Base-by-base conservation (phyloP, 2,888 invertebrate genomes). In the Clunio marinus region DNA sequence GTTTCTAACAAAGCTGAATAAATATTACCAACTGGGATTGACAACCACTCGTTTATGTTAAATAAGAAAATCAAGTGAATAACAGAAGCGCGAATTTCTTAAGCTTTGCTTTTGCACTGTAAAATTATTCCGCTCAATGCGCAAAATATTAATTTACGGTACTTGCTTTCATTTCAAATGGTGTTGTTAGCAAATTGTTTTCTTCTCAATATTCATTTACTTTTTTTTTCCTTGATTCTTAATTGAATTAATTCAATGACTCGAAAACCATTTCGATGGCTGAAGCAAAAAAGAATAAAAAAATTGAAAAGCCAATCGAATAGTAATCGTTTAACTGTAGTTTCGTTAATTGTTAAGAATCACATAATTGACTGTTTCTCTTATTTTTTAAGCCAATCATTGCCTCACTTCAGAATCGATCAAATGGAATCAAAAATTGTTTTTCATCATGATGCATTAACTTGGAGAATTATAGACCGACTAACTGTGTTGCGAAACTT, bases 121-220 rank as follows among this genome's bases (percentile, higher is more conserved):
- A 51, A 51, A 51, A 8, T 22, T n/a, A 22, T 22, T 51, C 22
- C 5, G 22, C 51, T 7, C 13, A 20, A 57, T 57, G 25, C 57
- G 57, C 25, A 57, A 57, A 57, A 57, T 57, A 57, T n/a, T 57
- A 57, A 27, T 57, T 57, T 57, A 57, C 57, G 57, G 57, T 25
- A 57, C 27, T 45, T 45, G 45, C 7, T 45, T 45, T 15, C 15
- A n/a, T 45, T 57, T 20, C 22, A 57, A 57, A 13, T 22, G 55
- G 24, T 55, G 55, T 55, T 55, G 55, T 55, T 57, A 57, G 57
- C 27, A 22, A 57, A 13, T 57, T 45, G 4, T 7, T 32, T 32
- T 32, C 10, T 32, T 10, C 5, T 4, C 32, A 32, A 32, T 32
- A 10, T 4, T 4, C 32, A 32, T 4, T 32, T 32, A 10, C 4